A percentile compares a stretch with the other conserved stretches of the same genome.
phyloP scores from a whole-genome alignment of 2,113 vertebrate species.

The Prunella fulvescens region DNA sequence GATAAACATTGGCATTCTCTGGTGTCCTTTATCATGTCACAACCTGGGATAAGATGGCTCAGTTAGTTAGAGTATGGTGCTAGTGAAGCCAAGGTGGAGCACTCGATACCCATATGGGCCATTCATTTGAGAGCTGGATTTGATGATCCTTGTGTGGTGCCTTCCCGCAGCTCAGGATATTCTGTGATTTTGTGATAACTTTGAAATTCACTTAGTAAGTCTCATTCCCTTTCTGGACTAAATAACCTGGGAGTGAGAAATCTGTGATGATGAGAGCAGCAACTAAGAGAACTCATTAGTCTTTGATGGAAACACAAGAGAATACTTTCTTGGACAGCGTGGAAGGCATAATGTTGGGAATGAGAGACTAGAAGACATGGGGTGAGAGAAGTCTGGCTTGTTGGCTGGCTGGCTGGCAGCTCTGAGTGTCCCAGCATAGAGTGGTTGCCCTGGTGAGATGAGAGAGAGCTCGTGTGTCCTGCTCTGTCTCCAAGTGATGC shows the following conservation, averaged over 20 bases:
- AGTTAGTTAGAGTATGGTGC: background rate
- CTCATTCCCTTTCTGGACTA: background rate
- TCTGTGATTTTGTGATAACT: background rate
- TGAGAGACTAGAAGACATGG: background rate
- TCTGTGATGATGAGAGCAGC: background rate
- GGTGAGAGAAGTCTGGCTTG: background rate
- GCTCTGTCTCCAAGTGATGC: background rate
- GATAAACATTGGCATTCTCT: background rate
- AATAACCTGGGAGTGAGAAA: background rate
- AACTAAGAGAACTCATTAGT: background rate
- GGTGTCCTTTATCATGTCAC: background rate
- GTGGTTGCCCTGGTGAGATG: background rate
- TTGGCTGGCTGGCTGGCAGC: background rate
- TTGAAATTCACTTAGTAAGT: background rate
- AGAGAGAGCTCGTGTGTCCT: rapidly evolving
- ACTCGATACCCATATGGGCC: background rate
- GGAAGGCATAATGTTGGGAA: background rate
- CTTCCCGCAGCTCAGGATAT: background rate
- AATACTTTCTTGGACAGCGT: background rate
- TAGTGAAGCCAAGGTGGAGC: background rate
- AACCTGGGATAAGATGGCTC: background rate
- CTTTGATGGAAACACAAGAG: background rate
- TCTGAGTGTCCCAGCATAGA: background rate
- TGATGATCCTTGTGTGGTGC: background rate
- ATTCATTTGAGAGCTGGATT: background rate